Evolutionary conservation across 2,888 invertebrate genomes (phyloP), one percentile per base, ranked within the genome.

Genomic region (Ennomos fuscantarius): DNA sequence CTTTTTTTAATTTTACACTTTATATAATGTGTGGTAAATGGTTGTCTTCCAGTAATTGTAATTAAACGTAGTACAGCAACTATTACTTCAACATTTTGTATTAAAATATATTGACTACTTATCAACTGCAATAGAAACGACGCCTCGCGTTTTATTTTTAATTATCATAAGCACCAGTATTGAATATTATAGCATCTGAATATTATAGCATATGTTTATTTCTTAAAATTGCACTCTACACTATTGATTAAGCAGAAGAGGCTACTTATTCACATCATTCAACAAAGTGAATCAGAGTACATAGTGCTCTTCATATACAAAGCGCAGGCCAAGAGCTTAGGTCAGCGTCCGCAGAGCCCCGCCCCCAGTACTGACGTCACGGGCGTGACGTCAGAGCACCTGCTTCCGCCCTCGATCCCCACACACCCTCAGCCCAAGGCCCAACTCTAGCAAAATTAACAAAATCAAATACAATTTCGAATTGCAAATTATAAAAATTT

Each of bases 331-430:
- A 47, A 47, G 55, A 52, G 55, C 39, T 60, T 76, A 76, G 85
- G 84, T 87, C 85, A 82, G 65, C 78, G 85, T 74, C 83, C 86
- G 79, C 71, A 58, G 73, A 62, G 79, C 79, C 83, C 82, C 86
- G 84, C 84, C 86, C 76, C 76, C 79, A 62, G 53, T 52, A 53
- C 81, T 84, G 89, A 90, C 91, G 90, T 89, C 89, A 89, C 79
- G 60, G 65, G 62, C 49, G 81, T 89, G 89, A 89, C 91, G 91
- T 89, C 89, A 88, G 76, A 62, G 73, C 69, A 78, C 81, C 82
- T 79, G 76, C 81, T 79, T 76, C 76, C 70, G 65, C 73, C 78
- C 76, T 71, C 63, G 66, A 58, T 66, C 70, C 64, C 55, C 41
- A 33, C 53, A 39, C 64, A 53, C 61, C 68, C 69, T 71, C 65